These are phyloP conservation scores for Gryllus longicercus DNA, from an alignment of 2,888 invertebrate genomes.

Conservation along the genomic window DNA sequence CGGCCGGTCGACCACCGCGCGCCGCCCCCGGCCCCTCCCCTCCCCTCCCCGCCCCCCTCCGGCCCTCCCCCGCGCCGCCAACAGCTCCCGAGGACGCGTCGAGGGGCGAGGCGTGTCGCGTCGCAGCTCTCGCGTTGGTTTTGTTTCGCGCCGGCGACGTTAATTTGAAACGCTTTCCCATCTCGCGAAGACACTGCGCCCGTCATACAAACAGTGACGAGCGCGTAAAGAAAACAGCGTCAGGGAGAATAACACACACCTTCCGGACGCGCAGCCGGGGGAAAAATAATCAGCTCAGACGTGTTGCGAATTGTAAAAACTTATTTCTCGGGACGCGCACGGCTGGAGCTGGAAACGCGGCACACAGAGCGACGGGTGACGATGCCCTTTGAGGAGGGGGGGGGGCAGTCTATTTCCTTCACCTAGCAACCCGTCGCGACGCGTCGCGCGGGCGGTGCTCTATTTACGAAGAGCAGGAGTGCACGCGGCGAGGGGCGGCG, in stretches of 20 bases:
- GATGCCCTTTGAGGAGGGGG: no score
- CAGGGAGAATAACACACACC: neutral
- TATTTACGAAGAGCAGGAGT: neutral
- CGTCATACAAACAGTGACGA: neutral
- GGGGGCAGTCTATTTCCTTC: neutral
- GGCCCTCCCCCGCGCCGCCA: neutral
- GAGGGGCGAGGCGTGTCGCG: neutral
- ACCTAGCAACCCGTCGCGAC: neutral
- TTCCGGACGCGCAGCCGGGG: neutral
- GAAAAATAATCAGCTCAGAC: slow-evolving; percentile 3
- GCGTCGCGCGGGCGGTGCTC: neutral
- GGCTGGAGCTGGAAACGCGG: no score
- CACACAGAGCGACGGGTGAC: no score
- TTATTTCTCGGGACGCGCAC: neutral
- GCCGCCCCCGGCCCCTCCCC: neutral
- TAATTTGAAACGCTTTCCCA: neutral
- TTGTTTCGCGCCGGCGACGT: neutral
- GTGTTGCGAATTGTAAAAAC: slow-evolving; percentile 11
- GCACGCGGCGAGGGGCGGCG: neutral
- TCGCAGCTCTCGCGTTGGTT: neutral
- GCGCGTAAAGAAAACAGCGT: neutral
- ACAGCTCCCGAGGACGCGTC: neutral
- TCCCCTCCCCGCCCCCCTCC: neutral
- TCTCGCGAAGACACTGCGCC: neutral
- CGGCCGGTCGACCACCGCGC: neutral